Evolutionary conservation across 1,140 invertebrate genomes (phyloP), one percentile per base, ranked within the genome.

Genomic region (Drosophila nebulosa): DNA sequence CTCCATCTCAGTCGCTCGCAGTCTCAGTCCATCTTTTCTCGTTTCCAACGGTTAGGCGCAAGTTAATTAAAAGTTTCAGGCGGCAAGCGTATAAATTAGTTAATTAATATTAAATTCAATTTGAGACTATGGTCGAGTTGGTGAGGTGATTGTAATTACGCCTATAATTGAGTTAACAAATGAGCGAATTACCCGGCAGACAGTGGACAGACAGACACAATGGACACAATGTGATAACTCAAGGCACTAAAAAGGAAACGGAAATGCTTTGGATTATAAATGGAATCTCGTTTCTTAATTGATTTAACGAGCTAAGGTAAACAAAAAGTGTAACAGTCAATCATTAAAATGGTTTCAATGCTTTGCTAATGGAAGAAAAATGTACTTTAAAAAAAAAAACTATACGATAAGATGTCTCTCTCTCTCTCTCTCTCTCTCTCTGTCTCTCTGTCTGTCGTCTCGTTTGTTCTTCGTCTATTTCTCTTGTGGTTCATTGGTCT

Each of bases 41-140:
- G n/a, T 39, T 39, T 14, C 3, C 36, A n/a, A 39, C 51, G 22
- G 22, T 26, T 24, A 61, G 46, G 30, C 26, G 26, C 53, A 59
- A 78, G 68, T 74, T 84, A 84, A 84, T 84, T 84, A 85, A 85
- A 84, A 69, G 64, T 66, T 46, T 46, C 39, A 46, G 81, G 60
- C 65, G 66, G 42, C 69, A 86, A 60, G 74, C 74, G 68, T 66
- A 65, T 64, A 75, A 81, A 88, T 86, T 88, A 81, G 74, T 88
- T 81, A 86, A 86, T 81, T 86, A 78, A 86, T 81, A 86, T 83
- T 67, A 88, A 88, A 88, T 86, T 81, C 81, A 85, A 85, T 85
- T 85, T 74, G 60, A 67, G 60, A 56, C 68, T 32, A 59, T 22
- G 65, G 64, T 56, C 42, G 56, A 39, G 53, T 42, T 67, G 16